Base-by-base conservation (phyloP, 1,140 invertebrate genomes). In the Drosophila insularis region DNA sequence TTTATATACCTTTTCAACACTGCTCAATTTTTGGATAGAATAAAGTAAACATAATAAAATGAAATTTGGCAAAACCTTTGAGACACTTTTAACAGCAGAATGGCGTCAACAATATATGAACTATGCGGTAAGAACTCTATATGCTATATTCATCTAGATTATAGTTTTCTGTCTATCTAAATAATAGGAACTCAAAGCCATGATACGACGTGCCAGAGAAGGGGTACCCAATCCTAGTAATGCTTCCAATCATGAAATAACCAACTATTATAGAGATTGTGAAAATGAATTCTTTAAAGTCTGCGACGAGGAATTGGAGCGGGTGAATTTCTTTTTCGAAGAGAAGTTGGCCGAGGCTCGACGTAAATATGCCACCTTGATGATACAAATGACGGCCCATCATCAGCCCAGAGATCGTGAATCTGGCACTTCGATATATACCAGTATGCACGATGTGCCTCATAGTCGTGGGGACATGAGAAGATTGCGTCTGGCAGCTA, bases 321-420 rank as follows among this genome's bases (percentile, higher is more conserved):
- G 98, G 93, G 98, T 99, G 13, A 98, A 98, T 82, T 98, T 97
- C 62, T 99, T 99, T 92, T 99, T 97, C 92, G 96, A 96, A 90
- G 98, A 99, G 94, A 99, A 99, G 93, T 93, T 99, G 65, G 98
- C 98, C 1, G 98, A 99, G 93, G 73, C 63, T 96, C 98, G 7
- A 96, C 96, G 84, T 11, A 89, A 89, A 39, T 55, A 72, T 23
- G 35, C 46, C n/a, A 53, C 56, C 0, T 31, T 55, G 0, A 53
- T 63, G 1, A 68, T 43, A 6, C 70, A 71, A 5, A 35, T 86
- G 4, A 31, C n/a, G 0, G 10, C 14, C 8, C 27, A 37, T 13
- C 13, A 17, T 10, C 2, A 17, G 1, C 19, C 2, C 0, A 39
- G 19, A 19, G n/a, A 56, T 27, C 21, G 2, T 2, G n/a, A 40